A percentile compares a stretch with the other conserved stretches of the same genome.
Evolutionary conservation across 1,140 invertebrate species (phyloP).

Genomic region (Brachionus koreanus): DNA sequence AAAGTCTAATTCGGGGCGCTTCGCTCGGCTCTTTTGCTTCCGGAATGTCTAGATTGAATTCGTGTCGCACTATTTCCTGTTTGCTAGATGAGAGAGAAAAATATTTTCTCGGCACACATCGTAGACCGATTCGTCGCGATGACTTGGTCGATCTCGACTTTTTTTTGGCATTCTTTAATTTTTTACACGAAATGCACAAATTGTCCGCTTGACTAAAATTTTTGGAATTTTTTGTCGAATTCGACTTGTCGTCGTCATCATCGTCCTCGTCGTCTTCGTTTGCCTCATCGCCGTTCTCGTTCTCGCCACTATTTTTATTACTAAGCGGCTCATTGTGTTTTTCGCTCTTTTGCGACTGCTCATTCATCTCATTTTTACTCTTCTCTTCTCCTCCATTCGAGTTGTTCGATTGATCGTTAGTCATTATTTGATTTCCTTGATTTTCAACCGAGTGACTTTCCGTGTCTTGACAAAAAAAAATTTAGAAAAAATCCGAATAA

Average conservation of each 20-base stretch:
- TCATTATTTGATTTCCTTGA: not conserved
- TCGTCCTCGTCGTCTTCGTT: conserved; percentile 23
- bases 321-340: not conserved
- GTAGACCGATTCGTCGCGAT: not conserved
- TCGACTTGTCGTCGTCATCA: conserved; percentile 1
- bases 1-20: not conserved
- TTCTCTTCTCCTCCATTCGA: not conserved
- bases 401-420: not conserved
- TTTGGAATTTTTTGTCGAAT: conserved; percentile 13
- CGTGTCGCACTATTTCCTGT: not conserved
- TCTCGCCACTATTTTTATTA: not conserved
- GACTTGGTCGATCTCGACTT: not conserved
- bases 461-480: too few relatives aligned
- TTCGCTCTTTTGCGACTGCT: not conserved
- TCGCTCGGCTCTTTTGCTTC: not conserved
- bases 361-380: not conserved
- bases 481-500: not conserved
- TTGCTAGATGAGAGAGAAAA: not conserved
- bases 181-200: conserved; percentile 19
- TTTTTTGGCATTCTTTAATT: conserved; percentile 17
- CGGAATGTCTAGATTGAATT: conserved; percentile 32
- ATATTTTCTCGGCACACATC: not conserved
- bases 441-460: not conserved
- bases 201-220: not conserved
- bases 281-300: not conserved